Base-by-base conservation (phyloP, 2,113 vertebrate species). In the Plotosus lineatus region DNA sequence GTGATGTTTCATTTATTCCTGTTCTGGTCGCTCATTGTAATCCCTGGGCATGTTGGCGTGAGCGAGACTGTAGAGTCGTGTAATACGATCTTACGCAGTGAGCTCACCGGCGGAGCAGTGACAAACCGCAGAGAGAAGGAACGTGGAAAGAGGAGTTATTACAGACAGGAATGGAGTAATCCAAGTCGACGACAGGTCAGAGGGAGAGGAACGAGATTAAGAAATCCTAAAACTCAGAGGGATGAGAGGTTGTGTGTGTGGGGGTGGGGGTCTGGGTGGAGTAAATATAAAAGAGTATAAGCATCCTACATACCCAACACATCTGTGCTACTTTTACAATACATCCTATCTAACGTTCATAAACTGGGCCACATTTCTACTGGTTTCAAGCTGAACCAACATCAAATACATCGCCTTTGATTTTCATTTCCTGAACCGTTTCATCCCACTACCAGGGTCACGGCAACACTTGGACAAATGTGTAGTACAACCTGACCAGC, bases 181-280 rank as follows among this genome's bases (percentile, higher is more conserved):
- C 44, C 7, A 26, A 36, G 50, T 21, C 5, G 65, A 73, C 6
- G 19, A 55, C 17, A 86, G 75, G 80, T 85, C 71, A 55, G 53
- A 53, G 44, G 75, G 36, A 51, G 33, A 69, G 14, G 15, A n/a
- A n/a, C n/a, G n/a, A 21, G 63, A 38, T 69, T 38, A 9, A 23
- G 33, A 69, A 48, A 9, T 28, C 19, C 26, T 10, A 31, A 4
- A 26, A 77, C 78, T 26, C 23, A 83, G 85, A 50, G 3, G 83
- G 77, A 50, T 83, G 79, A 77, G 4, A 86, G 87, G 86, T 86
- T 63, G 79, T 2, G 4, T 46, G 38, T 23, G 14, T 3, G 61
- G 48, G 6, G 31, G 26, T 23, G 44, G 56, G 17, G 23, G 40
- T 31, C 53, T 11, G 23, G 31, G 23, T 44, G 53, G 46, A 17